These are phyloP conservation scores for Tricholauxania praeusta DNA, from an alignment of 2,888 invertebrate genomes.

Conservation along the genomic window DNA sequence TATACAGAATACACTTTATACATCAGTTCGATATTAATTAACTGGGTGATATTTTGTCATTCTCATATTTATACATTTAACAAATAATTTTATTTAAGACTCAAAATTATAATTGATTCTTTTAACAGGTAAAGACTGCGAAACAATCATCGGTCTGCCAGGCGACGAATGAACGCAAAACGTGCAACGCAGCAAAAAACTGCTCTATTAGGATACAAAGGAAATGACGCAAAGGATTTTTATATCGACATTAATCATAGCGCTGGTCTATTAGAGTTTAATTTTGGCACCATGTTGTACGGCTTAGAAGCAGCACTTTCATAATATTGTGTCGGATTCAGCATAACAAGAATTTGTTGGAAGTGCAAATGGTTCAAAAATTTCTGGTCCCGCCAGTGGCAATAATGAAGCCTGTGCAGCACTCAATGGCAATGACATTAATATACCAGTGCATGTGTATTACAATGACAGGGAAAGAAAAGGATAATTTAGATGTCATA, in stretches of 20 bases:
- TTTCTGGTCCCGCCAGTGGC: slow-evolving; percentile 54
- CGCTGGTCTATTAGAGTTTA: slow-evolving; percentile 80
- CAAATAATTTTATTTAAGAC: no score
- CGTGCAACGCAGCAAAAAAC: slow-evolving; percentile 67
- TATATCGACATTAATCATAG: slow-evolving; percentile 74
- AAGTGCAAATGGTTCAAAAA: slow-evolving; percentile 47
- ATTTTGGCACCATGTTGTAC: slow-evolving; percentile 80
- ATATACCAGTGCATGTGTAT: slow-evolving; percentile 83
- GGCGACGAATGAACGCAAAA: slow-evolving; percentile 66
- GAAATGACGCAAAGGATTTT: slow-evolving; percentile 76
- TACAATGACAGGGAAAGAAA: slow-evolving; percentile 85
- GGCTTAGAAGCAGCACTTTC: slow-evolving; percentile 74
- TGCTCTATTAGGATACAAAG: slow-evolving; percentile 50
- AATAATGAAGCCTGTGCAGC: slow-evolving; percentile 37
- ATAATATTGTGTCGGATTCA: slow-evolving; percentile 63
- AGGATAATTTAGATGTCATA: slow-evolving; percentile 84
- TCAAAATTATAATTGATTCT: neutral
- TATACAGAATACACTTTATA: no score
- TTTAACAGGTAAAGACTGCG: slow-evolving; percentile 77
- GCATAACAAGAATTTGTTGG: slow-evolving; percentile 70
- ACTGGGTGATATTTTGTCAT: no score
- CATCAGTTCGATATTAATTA: no score
- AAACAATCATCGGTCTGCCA: slow-evolving; percentile 74
- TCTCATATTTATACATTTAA: no score
- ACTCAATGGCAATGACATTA: slow-evolving; percentile 73